These are phyloP conservation scores for Apotomis turbidana DNA, from an alignment of 2,888 invertebrate genomes.

Conservation along the genomic window DNA sequence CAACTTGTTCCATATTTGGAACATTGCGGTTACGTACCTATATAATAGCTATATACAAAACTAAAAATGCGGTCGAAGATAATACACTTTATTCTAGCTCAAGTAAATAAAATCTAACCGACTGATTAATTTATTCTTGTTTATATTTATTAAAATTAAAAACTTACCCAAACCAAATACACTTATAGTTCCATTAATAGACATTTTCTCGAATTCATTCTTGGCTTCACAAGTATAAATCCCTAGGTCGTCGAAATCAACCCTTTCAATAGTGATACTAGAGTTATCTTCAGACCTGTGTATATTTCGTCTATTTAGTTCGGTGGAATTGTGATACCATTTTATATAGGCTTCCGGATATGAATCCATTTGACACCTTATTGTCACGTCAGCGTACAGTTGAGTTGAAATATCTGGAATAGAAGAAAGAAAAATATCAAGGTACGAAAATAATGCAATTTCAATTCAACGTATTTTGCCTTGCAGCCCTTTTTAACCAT, in stretches of 20 bases:
- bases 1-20: too few relatives aligned
- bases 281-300: constrained; percentile 54
- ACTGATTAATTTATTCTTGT: too few relatives aligned
- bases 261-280: constrained; percentile 57
- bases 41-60: too few relatives aligned
- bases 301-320: constrained; percentile 50
- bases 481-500: too few relatives aligned
- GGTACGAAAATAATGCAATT: too few relatives aligned
- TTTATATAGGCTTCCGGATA: constrained; percentile 54
- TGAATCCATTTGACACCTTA: constrained; percentile 59
- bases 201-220: constrained; percentile 71
- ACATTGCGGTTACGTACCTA: too few relatives aligned
- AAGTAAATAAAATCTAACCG: too few relatives aligned
- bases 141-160: background rate
- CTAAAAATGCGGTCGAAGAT: too few relatives aligned
- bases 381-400: constrained; percentile 60
- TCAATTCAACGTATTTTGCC: too few relatives aligned
- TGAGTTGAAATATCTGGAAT: constrained; percentile 63
- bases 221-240: constrained; percentile 79
- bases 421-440: background rate
- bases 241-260: constrained; percentile 70
- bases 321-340: constrained; percentile 70
- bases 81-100: too few relatives aligned
- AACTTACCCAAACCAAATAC: constrained; percentile 68
- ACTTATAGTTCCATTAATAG: constrained; percentile 57